Evolutionary conservation across 1,140 invertebrate species (phyloP).

Genomic region (Camponotus pennsylvanicus): DNA sequence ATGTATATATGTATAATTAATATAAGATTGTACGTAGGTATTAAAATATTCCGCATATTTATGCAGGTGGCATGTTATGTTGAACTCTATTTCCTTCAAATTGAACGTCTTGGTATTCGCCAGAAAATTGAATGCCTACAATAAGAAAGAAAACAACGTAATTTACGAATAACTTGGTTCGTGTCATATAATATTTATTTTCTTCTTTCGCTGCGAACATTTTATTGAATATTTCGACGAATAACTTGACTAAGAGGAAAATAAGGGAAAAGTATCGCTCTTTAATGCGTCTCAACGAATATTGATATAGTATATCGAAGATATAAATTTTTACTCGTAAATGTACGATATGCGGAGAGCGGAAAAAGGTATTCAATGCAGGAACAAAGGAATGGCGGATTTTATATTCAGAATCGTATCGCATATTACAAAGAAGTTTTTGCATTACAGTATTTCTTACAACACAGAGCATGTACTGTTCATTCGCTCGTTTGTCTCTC

Average conservation of each 20-base stretch:
- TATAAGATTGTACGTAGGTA: conserved; percentile 56
- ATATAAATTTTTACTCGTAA: conserved; percentile 22
- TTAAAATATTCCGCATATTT: conserved; percentile 71
- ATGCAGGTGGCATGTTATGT: conserved; percentile 50
- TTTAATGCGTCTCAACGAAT: conserved; percentile 38
- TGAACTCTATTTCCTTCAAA: conserved; percentile 67
- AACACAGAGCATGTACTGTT: neutral
- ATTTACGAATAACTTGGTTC: conserved; percentile 47
- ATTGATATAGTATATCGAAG: neutral
- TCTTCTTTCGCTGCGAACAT: conserved; percentile 22
- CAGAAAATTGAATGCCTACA: conserved; percentile 67
- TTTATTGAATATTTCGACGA: conserved; percentile 53
- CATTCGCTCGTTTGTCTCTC: neutral
- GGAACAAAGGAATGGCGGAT: conserved; percentile 19
- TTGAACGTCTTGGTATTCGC: conserved; percentile 59
- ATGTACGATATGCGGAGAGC: neutral
- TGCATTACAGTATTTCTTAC: conserved; percentile 41
- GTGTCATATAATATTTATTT: conserved; percentile 53
- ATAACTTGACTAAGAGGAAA: neutral
- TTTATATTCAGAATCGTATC: conserved; percentile 41
- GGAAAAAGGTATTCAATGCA: conserved; percentile 7
- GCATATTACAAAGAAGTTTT: conserved; percentile 31
- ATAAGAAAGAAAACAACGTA: conserved; percentile 62
- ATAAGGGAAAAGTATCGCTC: neutral
- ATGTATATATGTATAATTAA: conserved; percentile 61